Percentiles rank a stretch among this genome's conserved stretches.
These are phyloP conservation scores for Drosophila quadrilineata DNA, from an alignment of 1,140 invertebrate genomes.

Conservation along the genomic window DNA sequence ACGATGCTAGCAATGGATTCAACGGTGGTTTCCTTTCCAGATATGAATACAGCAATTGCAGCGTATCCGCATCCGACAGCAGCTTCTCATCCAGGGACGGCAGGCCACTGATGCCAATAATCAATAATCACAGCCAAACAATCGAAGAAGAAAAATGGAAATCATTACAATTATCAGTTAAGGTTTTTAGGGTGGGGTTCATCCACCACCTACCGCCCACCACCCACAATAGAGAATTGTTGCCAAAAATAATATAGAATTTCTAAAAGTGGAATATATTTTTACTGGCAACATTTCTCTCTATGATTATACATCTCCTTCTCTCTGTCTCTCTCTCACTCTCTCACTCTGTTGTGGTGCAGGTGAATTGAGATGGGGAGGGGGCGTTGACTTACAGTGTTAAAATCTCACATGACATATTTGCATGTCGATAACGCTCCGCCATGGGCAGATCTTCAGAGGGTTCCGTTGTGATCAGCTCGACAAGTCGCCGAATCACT, in stretches of 20 bases:
- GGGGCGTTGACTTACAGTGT: constrained; percentile 82
- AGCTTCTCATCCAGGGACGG: constrained; percentile 92
- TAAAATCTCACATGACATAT: constrained; percentile 96
- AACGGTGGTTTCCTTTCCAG: constrained; percentile 92
- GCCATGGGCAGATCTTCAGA: constrained; percentile 88
- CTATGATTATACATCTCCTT: too few species aligned
- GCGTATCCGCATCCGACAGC: constrained; percentile 88
- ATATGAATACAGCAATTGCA: constrained; percentile 94
- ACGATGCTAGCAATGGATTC: constrained; percentile 96
- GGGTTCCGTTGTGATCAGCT: constrained; percentile 93
- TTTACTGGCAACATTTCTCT: too few species aligned
- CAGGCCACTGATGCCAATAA: constrained; percentile 85
- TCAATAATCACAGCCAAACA: too few species aligned
- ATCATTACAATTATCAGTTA: not conserved
- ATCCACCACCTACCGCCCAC: too few species aligned
- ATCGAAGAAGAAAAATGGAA: too few species aligned
- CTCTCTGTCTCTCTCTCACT: too few species aligned
- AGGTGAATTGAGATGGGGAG: not conserved
- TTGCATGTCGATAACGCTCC: constrained; percentile 93
- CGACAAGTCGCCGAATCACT: constrained; percentile 92
- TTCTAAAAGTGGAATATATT: too few species aligned
- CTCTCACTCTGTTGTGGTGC: too few species aligned
- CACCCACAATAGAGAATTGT: too few species aligned
- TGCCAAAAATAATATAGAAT: too few species aligned
- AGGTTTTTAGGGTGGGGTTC: not conserved